Evolutionary conservation across 2,888 invertebrate genomes (phyloP).

Genomic region (Thymelicus lineola): DNA sequence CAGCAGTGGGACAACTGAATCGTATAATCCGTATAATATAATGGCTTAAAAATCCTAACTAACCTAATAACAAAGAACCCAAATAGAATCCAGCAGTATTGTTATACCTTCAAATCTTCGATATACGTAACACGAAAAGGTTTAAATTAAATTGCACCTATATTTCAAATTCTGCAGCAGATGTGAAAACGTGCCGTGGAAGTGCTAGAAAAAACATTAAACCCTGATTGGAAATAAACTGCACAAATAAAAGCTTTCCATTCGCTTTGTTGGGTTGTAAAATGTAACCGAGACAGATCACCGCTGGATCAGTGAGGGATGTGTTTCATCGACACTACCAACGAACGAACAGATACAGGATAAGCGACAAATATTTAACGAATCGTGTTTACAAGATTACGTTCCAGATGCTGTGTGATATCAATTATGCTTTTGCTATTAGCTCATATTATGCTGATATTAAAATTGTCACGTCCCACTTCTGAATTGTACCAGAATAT

Average conservation of each 20-base stretch:
- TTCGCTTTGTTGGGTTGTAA: constrained; percentile 32
- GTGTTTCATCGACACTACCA: constrained; percentile 8
- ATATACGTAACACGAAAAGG: background rate
- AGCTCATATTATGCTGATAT: too few relatives aligned
- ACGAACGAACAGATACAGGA: constrained; percentile 5
- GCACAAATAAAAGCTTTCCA: constrained; percentile 18
- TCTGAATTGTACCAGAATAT: too few relatives aligned
- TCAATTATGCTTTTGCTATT: background rate
- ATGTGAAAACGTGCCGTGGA: background rate
- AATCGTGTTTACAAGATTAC: background rate
- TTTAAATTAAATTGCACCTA: background rate
- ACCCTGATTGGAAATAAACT: constrained; percentile 27
- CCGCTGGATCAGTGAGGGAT: constrained; percentile 7
- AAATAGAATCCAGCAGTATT: background rate
- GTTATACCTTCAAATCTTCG: background rate
- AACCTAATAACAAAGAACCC: background rate
- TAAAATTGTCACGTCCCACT: too few relatives aligned
- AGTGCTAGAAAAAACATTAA: constrained; percentile 13
- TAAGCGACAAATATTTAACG: constrained; percentile 11
- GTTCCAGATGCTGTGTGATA: background rate
- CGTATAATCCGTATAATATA: too few relatives aligned
- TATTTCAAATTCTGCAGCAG: background rate
- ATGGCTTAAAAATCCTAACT: background rate
- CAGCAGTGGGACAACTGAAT: too few relatives aligned
- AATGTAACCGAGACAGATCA: constrained; percentile 35